A percentile compares a stretch with the other conserved stretches of the same genome.
phyloP scores from a whole-genome alignment of 2,113 vertebrate genomes.

The Panthera leo region DNA sequence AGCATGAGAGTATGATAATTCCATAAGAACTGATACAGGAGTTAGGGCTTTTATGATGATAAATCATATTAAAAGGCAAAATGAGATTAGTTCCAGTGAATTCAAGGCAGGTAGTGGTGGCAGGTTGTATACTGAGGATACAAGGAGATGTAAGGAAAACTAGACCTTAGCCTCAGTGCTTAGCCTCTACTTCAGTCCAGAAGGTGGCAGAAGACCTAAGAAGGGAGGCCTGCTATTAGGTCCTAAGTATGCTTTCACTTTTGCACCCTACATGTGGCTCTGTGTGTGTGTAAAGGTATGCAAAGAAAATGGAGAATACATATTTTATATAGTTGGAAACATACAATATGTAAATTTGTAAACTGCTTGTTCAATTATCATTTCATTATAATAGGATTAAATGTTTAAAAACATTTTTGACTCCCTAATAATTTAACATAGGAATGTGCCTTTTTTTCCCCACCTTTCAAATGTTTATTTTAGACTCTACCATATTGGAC shows the following conservation, averaged over 20 bases:
- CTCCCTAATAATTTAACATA: not conserved
- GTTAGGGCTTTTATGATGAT: not conserved
- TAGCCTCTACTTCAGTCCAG: not conserved
- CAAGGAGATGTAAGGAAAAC: not conserved
- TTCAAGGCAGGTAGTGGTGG: not conserved
- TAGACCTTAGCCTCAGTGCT: not conserved
- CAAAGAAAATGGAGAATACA: not conserved
- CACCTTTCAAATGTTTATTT: not conserved
- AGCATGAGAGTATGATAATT: not conserved
- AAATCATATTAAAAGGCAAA: not conserved
- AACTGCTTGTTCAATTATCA: not conserved
- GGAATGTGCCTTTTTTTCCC: not conserved
- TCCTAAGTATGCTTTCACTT: not conserved
- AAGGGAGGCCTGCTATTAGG: not conserved
- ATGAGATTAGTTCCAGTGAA: not conserved
- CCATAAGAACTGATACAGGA: not conserved
- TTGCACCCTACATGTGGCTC: not conserved
- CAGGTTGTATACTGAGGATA: not conserved
- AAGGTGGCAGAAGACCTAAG: not conserved
- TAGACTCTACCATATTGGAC: not conserved
- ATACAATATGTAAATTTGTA: not conserved
- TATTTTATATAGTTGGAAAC: not conserved
- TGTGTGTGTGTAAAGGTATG: not conserved
- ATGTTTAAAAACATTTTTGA: not conserved
- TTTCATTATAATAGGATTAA: slow-evolving; percentile 25